phyloP scores from a whole-genome alignment of 2,888 invertebrate genomes.

The Tetramorium bicarinatum region DNA sequence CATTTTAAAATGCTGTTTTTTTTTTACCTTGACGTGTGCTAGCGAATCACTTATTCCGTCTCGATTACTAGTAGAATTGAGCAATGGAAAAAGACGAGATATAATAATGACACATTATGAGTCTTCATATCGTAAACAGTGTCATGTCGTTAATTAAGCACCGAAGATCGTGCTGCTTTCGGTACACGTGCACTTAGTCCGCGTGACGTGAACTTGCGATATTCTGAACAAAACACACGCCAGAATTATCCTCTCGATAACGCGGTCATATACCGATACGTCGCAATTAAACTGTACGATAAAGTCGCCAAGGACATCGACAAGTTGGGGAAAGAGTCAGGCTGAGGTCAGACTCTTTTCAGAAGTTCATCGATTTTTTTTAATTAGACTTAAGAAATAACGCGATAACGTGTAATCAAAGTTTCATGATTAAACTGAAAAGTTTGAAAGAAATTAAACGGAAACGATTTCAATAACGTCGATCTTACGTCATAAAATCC shows the following conservation, averaged over 20 bases:
- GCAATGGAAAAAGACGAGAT: not conserved
- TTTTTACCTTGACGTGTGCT: not conserved
- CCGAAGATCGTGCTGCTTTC: not conserved
- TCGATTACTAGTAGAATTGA: not conserved
- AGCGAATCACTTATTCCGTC: not conserved
- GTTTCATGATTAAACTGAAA: not conserved
- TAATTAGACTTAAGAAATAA: not conserved
- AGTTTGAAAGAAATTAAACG: not conserved
- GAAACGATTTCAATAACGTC: not conserved
- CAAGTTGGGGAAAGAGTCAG: not conserved
- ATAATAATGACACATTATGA: not conserved
- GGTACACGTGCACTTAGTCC: not conserved
- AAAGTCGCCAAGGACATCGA: not conserved
- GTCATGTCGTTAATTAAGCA: not conserved
- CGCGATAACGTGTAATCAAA: not conserved
- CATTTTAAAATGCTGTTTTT: not conserved
- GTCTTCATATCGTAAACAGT: slow-evolving; percentile 28
- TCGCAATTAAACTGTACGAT: not conserved
- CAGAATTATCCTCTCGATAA: slow-evolving; percentile 1
- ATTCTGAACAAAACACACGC: not conserved
- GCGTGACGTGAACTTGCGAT: not conserved
- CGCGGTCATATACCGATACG: not conserved
- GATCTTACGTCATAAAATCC: not conserved
- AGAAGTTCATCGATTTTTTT: not conserved
- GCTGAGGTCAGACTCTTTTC: not conserved